Percentiles rank a stretch among this genome's conserved stretches.
phyloP scores from a whole-genome alignment of 1,140 invertebrate genomes.

The Pogonognathellus flavescens region DNA sequence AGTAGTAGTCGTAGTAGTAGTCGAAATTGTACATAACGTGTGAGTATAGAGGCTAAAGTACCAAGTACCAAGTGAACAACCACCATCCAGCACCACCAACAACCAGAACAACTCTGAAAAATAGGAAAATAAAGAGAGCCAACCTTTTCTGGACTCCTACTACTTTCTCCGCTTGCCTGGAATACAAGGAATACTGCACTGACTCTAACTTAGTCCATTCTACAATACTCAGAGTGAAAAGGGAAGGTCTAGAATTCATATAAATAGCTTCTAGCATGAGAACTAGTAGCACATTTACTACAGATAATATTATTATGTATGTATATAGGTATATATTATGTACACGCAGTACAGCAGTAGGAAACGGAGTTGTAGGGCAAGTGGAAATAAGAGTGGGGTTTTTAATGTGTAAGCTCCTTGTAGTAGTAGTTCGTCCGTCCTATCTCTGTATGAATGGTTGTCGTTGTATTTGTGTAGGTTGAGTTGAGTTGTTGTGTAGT shows the following conservation, averaged over 20 bases:
- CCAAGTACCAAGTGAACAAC: not conserved
- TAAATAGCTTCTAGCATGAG: not conserved
- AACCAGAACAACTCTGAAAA: not conserved
- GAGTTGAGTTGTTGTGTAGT: slow-evolving; percentile 23
- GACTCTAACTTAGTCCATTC: no score
- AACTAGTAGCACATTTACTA: not conserved
- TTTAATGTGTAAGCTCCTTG: not conserved
- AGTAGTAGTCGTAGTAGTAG: no score
- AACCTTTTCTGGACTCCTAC: no score
- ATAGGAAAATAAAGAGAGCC: not conserved
- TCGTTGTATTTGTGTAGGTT: not conserved
- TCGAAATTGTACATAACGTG: no score
- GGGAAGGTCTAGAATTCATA: not conserved
- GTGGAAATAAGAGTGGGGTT: not conserved
- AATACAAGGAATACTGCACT: not conserved
- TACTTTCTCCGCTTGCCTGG: no score
- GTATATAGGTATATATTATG: not conserved
- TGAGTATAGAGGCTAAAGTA: no score
- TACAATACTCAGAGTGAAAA: not conserved
- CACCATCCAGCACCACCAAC: not conserved
- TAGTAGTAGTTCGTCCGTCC: not conserved
- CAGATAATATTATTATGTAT: not conserved
- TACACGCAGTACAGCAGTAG: not conserved
- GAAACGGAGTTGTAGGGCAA: not conserved
- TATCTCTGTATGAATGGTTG: slow-evolving; percentile 32